Conservation (phyloP, 2,113 vertebrate species). For the Rutilus rutilus region DNA sequence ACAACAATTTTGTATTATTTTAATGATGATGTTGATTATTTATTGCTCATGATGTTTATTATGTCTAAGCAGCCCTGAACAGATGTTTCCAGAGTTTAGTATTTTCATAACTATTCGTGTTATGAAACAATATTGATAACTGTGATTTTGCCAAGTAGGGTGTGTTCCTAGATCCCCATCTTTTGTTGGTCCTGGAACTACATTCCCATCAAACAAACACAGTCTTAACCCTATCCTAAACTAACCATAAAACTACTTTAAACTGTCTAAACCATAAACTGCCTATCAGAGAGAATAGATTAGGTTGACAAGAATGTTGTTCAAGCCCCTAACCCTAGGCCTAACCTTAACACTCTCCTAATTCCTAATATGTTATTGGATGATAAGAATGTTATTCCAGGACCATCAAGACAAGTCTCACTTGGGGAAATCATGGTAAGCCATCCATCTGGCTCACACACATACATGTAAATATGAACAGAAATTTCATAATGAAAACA, state of each 20-base stretch:
- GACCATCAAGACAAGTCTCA: not conserved
- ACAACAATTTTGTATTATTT: not conserved
- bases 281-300: not conserved
- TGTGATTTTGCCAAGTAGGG: not conserved
- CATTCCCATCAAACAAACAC: constrained; percentile 9
- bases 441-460: not conserved
- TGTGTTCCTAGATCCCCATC: not conserved
- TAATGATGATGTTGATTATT: not conserved
- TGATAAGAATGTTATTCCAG: not conserved
- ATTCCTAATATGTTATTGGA: not conserved
- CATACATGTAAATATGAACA: not conserved
- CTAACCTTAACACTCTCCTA: not conserved
- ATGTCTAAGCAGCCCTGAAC: not conserved
- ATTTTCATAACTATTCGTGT: not conserved
- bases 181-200: not conserved
- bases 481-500: not conserved
- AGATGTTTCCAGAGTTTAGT: not conserved
- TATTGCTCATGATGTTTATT: not conserved
- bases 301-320: not conserved
- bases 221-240: not conserved
- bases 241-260: not conserved
- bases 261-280: not conserved
- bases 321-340: not conserved
- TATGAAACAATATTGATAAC: not conserved
- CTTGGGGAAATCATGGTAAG: not conserved